Evolutionary conservation across 1,140 invertebrate genomes (phyloP), one percentile per base, ranked within the genome.

Genomic region (Euglossa dilemma): DNA sequence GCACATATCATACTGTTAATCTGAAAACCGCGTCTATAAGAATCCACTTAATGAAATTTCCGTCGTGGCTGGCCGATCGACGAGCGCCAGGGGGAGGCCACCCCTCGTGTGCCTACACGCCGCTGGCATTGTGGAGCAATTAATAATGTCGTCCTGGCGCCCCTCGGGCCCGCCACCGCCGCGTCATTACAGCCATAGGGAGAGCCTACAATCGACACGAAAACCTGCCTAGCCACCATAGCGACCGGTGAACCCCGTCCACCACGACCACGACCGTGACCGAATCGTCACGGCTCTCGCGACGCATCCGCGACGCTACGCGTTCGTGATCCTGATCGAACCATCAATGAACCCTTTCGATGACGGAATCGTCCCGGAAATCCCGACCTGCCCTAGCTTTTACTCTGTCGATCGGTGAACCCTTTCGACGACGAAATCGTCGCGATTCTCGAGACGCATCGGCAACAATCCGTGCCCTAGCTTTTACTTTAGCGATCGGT

Each of bases 31-130:
- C 89, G 91, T 89, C 89, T 92, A 90, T 93, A 93, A 93, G 92
- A 93, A 93, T 92, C 89, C 91, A 91, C 89, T 92, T 92, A 92
- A 93, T 93, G 93, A 93, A 93, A 93, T 92, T 93, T 92, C 91
- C 91, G 85, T 85, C 89, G 85, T 87, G 76, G 86, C 85, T 85
- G 86, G 85, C 76, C 89, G 86, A 87, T 74, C 75, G 85, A 72
- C 87, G 86, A 92, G 85, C 86, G 80, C 75, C 83, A 79, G 70
- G 64, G 78, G 91, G 87, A 90, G 82, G 77, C 56, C 83, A 28
- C 86, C 87, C 79, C 84, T 86, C 82, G 59, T 79, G 74, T 85
- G 63, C 83, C 81, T 84, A 85, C 85, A 90, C 76, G 87, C 86
- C 85, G 85, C 88, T 83, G 83, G 89, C 88, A 93, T 93, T 91